phyloP scores from a whole-genome alignment of 2,888 invertebrate genomes.

The Erebia epiphron region DNA sequence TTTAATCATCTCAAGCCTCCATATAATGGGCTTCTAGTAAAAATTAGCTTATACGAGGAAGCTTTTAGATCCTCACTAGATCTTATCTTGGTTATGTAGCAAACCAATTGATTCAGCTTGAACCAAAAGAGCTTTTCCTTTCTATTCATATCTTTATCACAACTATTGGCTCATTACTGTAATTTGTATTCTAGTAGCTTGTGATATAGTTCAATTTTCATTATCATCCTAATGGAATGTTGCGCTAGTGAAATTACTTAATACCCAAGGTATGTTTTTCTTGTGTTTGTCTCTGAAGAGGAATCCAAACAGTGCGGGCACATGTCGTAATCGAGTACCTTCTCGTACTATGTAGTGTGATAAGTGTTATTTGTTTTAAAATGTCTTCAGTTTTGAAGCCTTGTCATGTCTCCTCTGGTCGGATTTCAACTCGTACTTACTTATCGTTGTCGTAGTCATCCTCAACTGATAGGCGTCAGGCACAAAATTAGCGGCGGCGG shows the following conservation, averaged over 20 bases:
- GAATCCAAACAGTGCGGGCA: conserved; percentile 73
- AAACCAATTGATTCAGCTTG: not conserved
- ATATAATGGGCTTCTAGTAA: no score
- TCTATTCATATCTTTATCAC: conserved; percentile 10
- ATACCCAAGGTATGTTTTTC: conserved; percentile 72
- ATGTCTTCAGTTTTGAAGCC: conserved; percentile 55
- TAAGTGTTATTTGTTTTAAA: conserved; percentile 77
- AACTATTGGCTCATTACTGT: not conserved
- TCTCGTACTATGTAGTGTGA: conserved; percentile 55
- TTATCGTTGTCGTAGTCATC: not conserved
- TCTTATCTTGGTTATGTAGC: not conserved
- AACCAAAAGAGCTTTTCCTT: conserved; percentile 15
- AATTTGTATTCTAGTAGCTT: not conserved
- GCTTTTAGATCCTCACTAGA: not conserved
- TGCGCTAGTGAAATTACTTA: conserved; percentile 39
- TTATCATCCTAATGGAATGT: conserved; percentile 17
- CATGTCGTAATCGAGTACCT: conserved; percentile 42
- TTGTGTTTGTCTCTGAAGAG: conserved; percentile 75
- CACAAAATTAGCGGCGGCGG: no score
- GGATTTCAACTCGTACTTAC: not conserved
- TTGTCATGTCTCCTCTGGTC: conserved; percentile 46
- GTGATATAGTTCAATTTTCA: conserved; percentile 15
- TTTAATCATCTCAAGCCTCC: no score
- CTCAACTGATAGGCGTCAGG: no score
- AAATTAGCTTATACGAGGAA: no score